phyloP scores from a whole-genome alignment of 2,797 vertebrate species.

The Xenopus petersii region DNA sequence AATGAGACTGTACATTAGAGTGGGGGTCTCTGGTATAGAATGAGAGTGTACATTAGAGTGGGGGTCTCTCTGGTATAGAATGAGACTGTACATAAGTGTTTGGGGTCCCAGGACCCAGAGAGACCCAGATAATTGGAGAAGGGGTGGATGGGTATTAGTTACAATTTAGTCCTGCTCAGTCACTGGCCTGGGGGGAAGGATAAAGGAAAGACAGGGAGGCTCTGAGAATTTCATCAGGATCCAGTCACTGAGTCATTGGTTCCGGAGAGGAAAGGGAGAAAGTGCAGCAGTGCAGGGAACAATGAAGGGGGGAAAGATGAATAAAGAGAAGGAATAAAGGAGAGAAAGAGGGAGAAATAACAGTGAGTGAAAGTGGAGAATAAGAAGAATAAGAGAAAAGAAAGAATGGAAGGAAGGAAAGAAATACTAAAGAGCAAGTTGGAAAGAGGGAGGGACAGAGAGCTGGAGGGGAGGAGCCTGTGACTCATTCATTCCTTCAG shows the following conservation, averaged over 20 bases:
- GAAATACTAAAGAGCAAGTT: neutral
- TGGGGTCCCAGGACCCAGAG: no score
- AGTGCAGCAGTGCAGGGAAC: no score
- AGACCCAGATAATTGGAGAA: no score
- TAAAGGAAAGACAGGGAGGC: neutral
- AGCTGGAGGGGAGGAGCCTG: neutral
- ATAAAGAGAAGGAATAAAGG: neutral
- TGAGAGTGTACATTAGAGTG: no score
- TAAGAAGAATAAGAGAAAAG: neutral
- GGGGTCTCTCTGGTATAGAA: no score
- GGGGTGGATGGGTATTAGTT: no score
- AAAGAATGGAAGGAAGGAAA: neutral
- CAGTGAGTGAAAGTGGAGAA: neutral
- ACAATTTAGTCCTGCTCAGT: neutral
- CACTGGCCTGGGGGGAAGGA: conserved; percentile 29
- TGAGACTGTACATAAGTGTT: no score
- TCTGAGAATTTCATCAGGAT: neutral
- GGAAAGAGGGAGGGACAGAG: conserved; percentile 5
- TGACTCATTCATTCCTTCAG: conserved; percentile 28
- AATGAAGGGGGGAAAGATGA: neutral
- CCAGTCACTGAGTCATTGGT: neutral
- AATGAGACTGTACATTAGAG: no score
- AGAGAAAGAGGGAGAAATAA: neutral
- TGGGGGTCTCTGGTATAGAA: no score
- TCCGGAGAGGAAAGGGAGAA: neutral